Conservation (phyloP, 2,113 vertebrate species). For the Isichthys henryi region DNA sequence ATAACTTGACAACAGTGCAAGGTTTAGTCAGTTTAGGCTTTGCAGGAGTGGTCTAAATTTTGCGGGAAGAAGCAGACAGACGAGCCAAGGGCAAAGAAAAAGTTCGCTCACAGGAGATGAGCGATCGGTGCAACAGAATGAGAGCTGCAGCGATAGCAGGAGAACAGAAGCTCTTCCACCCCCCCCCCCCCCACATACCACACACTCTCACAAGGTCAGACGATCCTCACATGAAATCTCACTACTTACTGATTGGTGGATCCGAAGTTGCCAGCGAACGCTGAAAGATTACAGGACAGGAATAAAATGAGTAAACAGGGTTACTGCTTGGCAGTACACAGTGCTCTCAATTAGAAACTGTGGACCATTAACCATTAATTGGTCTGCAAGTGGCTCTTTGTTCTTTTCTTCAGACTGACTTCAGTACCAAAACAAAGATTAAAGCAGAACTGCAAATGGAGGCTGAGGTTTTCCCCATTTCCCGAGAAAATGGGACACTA, state of each 20-base stretch:
- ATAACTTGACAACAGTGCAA: not conserved
- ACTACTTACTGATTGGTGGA: constrained; percentile 64
- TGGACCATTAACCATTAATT: not conserved
- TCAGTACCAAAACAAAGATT: not conserved
- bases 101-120: not conserved
- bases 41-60: not conserved
- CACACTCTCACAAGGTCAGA: not conserved
- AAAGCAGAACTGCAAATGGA: not conserved
- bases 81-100: not conserved
- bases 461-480: not conserved
- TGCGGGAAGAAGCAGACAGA: not conserved
- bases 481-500: constrained; percentile 7
- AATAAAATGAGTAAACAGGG: not conserved
- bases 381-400: not conserved
- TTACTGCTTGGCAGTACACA: not conserved
- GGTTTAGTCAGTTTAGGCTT: not conserved
- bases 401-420: not conserved
- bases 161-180: not conserved
- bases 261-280: constrained; percentile 60
- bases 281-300: constrained; percentile 27
- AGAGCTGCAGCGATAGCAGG: not conserved
- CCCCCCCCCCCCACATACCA: not conserved
- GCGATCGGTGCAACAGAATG: not conserved
- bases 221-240: not conserved
- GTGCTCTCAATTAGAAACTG: not conserved